Conservation (phyloP, 1,140 invertebrate genomes). For the Zaprionus capensis region DNA sequence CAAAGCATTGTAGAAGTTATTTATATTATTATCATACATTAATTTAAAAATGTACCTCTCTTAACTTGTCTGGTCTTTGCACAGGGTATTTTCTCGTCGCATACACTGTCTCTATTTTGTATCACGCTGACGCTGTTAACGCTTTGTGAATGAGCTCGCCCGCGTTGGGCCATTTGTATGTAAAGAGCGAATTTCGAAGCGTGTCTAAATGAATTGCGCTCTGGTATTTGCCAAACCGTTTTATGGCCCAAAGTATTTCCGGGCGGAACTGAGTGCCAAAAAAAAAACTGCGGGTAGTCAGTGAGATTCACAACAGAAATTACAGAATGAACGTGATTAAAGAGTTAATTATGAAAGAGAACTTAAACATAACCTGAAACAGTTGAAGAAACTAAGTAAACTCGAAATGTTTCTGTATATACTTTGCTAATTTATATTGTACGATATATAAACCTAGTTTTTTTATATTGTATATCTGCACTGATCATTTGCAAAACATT, state of each 20-base stretch:
- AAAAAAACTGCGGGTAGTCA: neutral
- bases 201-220: slow-evolving; percentile 3
- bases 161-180: slow-evolving; percentile 62
- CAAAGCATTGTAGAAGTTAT: too few species aligned
- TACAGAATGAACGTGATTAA: neutral
- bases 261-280: neutral
- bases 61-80: too few species aligned
- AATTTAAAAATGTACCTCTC: neutral
- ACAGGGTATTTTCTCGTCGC: slow-evolving; percentile 7
- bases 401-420: too few species aligned
- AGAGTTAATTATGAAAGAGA: neutral
- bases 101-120: neutral
- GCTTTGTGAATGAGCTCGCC: slow-evolving; percentile 15
- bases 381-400: too few species aligned
- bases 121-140: slow-evolving; percentile 2
- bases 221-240: slow-evolving; percentile 8
- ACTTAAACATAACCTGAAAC: neutral
- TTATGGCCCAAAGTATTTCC: slow-evolving; percentile 1
- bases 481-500: neutral
- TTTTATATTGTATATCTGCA: neutral
- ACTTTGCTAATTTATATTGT: neutral
- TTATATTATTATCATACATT: too few species aligned
- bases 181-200: neutral
- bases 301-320: neutral
- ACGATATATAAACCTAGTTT: neutral